A percentile compares a stretch with the other conserved stretches of the same genome.
Evolutionary conservation across 2,113 vertebrate species (phyloP).

Genomic region (Dipodomys spectabilis): DNA sequence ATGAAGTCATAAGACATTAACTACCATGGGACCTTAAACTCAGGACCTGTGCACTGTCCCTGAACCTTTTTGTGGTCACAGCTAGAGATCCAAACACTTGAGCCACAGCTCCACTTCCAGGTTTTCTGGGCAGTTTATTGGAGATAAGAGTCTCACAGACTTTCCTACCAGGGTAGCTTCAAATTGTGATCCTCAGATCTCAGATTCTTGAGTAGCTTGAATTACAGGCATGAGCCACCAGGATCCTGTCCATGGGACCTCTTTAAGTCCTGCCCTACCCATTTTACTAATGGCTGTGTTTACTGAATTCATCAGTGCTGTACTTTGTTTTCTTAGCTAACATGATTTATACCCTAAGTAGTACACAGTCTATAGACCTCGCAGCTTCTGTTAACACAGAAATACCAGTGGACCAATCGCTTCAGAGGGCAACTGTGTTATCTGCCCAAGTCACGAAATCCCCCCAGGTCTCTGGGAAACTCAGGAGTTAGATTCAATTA

Average conservation of each 20-base stretch:
- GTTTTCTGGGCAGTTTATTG: no score
- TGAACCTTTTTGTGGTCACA: no score
- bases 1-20: background rate
- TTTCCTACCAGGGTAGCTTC: no score
- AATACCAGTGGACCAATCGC: background rate
- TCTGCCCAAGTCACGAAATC: slow-evolving; percentile 47
- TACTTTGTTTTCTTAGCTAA: slow-evolving; percentile 61
- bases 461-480: slow-evolving; percentile 44
- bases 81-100: no score
- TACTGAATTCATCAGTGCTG: slow-evolving; percentile 42
- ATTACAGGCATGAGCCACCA: no score
- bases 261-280: slow-evolving; percentile 20
- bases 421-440: slow-evolving; percentile 45
- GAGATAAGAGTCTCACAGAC: no score
- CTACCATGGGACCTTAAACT: background rate
- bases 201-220: no score
- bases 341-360: slow-evolving; percentile 49
- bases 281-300: slow-evolving; percentile 46
- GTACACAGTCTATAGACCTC: background rate
- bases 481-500: slow-evolving; percentile 64
- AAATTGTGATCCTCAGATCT: no score
- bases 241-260: background rate
- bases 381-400: slow-evolving; percentile 5
- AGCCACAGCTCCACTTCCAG: no score
- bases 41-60: no score